Evolutionary conservation across 2,113 vertebrate species (phyloP).

Genomic region (Macrotis lagotis): DNA sequence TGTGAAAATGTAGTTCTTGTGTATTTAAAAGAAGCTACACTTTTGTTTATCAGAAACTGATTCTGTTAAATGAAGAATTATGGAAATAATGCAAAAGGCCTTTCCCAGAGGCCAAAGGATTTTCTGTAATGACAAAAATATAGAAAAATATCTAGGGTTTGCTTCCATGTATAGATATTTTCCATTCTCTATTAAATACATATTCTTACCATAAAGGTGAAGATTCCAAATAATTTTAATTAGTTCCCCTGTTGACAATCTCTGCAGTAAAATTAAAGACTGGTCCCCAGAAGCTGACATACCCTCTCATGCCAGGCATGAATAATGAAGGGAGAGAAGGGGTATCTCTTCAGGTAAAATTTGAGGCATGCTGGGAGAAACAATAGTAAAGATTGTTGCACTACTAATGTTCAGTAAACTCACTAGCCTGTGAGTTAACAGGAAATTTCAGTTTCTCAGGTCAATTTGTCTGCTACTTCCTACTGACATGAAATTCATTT

Average conservation of each 20-base stretch:
- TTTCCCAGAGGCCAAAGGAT: not conserved
- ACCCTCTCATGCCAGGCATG: not conserved
- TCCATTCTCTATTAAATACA: not conserved
- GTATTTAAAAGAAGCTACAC: slow-evolving; percentile 57
- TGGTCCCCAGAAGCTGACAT: not conserved
- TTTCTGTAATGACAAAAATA: slow-evolving; percentile 14
- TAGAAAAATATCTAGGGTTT: not conserved
- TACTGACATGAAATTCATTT: slow-evolving; percentile 58
- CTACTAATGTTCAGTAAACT: slow-evolving; percentile 1
- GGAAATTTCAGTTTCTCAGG: slow-evolving; percentile 48
- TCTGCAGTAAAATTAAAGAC: not conserved
- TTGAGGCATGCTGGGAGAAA: not conserved
- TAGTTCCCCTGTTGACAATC: not conserved
- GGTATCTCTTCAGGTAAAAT: not conserved
- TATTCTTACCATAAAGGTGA: not conserved
- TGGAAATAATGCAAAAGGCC: not conserved
- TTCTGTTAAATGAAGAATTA: not conserved
- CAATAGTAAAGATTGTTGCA: not conserved
- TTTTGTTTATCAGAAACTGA: slow-evolving; percentile 41
- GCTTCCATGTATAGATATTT: not conserved
- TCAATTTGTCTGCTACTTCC: slow-evolving; percentile 22
- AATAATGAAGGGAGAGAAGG: too few relatives aligned
- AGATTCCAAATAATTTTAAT: fast-evolving
- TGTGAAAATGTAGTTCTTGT: slow-evolving; percentile 18
- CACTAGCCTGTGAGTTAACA: slow-evolving; percentile 29